Evolutionary conservation across 2,797 vertebrate genomes (phyloP).

Genomic region (Erpetoichthys calabaricus): DNA sequence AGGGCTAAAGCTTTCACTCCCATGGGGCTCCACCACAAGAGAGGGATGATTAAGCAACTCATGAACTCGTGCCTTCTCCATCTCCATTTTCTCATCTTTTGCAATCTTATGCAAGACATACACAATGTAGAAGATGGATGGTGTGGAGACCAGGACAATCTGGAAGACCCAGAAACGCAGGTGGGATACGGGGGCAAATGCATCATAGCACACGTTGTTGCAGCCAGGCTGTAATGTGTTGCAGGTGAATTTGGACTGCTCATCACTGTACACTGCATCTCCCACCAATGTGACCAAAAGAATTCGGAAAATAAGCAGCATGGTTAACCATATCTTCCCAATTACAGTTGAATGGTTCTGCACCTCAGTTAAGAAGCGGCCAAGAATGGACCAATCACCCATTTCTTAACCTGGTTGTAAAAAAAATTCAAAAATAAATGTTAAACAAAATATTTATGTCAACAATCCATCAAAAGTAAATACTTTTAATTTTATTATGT

Average conservation of each 20-base stretch:
- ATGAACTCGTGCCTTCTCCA: constrained; percentile 18
- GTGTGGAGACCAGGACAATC: constrained; percentile 43
- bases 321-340: constrained; percentile 50
- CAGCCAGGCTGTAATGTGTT: constrained; percentile 49
- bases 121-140: constrained; percentile 43
- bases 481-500: neutral
- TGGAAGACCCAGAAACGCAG: constrained; percentile 54
- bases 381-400: constrained; percentile 50
- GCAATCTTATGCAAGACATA: constrained; percentile 47
- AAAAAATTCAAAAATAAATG: neutral
- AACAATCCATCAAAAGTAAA: neutral
- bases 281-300: constrained; percentile 44
- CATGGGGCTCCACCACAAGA: neutral
- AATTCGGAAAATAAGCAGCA: constrained; percentile 49
- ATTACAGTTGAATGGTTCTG: constrained; percentile 48
- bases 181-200: constrained; percentile 41
- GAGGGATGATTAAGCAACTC: neutral
- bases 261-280: constrained; percentile 40
- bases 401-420: constrained; percentile 24
- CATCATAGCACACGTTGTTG: constrained; percentile 44
- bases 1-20: constrained; percentile 9
- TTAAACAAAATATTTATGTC: neutral
- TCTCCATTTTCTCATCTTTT: constrained; percentile 38
- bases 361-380: constrained; percentile 44
- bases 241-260: constrained; percentile 48